phyloP scores from a whole-genome alignment of 1,140 invertebrate species.

The Drosophila rhopaloa region DNA sequence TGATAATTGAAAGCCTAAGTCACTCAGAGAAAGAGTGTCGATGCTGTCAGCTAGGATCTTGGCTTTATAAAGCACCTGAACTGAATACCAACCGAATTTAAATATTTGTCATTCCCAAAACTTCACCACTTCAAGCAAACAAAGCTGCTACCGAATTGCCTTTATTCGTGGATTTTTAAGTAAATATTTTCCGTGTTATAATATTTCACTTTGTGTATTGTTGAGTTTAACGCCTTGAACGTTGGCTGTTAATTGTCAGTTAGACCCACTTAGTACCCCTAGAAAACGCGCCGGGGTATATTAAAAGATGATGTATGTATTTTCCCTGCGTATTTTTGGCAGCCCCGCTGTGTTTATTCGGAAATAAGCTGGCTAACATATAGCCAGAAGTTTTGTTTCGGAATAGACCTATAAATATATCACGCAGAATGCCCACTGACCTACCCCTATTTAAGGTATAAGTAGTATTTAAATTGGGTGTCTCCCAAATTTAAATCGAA shows the following conservation, averaged over 20 bases:
- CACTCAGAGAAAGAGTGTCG: conserved; percentile 26
- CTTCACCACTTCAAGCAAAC: conserved; percentile 28
- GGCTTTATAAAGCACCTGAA: neutral
- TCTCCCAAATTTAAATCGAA: neutral
- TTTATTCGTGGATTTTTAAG: conserved; percentile 19
- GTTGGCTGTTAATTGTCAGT: conserved; percentile 59
- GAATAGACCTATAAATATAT: neutral
- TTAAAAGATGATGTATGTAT: conserved; percentile 36
- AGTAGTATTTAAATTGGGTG: neutral
- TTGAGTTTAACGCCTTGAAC: conserved; percentile 63
- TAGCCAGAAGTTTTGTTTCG: neutral
- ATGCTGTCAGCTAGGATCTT: conserved; percentile 20
- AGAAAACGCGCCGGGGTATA: conserved; percentile 15
- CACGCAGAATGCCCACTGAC: conserved; percentile 8
- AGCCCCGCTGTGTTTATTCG: neutral
- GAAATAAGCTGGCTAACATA: neutral
- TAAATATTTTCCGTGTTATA: conserved; percentile 53
- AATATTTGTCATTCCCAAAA: conserved; percentile 49
- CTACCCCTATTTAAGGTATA: conserved; percentile 1
- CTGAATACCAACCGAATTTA: conserved; percentile 23
- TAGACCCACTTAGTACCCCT: conserved; percentile 26
- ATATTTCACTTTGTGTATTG: conserved; percentile 45
- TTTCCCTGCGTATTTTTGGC: conserved; percentile 13
- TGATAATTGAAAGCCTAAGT: conserved; percentile 32
- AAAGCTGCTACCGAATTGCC: conserved; percentile 42